These are phyloP conservation scores for Hyperoplus lanceolatus DNA, from an alignment of 2,797 vertebrate species.

Conservation along the genomic window DNA sequence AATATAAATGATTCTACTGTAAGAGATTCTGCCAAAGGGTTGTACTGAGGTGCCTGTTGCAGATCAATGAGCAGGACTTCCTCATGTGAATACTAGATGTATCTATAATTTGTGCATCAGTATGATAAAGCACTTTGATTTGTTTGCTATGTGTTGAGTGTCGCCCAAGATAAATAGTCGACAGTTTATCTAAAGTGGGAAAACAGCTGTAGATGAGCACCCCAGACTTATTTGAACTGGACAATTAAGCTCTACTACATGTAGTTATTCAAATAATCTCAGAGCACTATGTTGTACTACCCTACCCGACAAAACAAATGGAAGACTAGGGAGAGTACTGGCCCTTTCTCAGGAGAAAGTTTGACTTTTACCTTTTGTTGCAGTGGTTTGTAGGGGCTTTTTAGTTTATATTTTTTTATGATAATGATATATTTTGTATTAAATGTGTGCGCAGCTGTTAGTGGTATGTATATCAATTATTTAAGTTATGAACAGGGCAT, in stretches of 20 bases:
- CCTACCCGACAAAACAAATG: too few relatives aligned
- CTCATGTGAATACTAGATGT: background rate
- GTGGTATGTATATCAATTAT: background rate
- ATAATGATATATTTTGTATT: background rate
- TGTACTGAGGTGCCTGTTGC: background rate
- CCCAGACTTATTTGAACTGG: background rate
- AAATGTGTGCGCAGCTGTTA: background rate
- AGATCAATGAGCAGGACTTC: background rate
- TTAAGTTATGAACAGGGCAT: background rate
- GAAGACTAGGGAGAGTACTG: too few relatives aligned
- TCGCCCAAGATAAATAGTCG: background rate
- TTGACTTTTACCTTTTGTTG: too few relatives aligned
- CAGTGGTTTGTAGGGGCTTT: background rate
- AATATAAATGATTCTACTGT: background rate
- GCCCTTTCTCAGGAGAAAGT: too few relatives aligned
- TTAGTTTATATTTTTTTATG: background rate
- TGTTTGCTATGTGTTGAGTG: background rate
- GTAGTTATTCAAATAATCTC: background rate
- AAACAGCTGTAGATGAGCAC: background rate
- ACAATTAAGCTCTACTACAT: background rate
- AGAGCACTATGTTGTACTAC: too few relatives aligned
- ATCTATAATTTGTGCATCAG: background rate
- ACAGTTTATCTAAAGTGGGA: background rate
- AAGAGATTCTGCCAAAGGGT: background rate
- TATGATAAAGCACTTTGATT: background rate